These are phyloP conservation scores for Drosophila pegasa DNA, from an alignment of 2,888 invertebrate species.

Conservation along the genomic window DNA sequence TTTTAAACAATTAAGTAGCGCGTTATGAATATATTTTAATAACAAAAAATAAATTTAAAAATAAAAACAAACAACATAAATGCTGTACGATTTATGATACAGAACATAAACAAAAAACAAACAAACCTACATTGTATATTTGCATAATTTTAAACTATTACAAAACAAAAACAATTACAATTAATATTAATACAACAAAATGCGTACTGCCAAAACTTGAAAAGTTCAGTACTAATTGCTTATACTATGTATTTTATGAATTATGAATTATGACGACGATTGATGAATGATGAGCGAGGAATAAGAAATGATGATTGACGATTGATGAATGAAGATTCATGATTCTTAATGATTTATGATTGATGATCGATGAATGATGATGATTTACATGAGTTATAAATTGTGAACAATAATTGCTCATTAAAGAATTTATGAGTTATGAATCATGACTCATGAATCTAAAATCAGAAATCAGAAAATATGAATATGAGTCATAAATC, in stretches of 20 bases:
- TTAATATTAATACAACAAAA: constrained; percentile 28
- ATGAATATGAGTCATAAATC: neutral
- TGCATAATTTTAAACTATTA: constrained; percentile 60
- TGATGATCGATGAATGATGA: neutral
- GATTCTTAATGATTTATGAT: neutral
- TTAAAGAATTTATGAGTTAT: too few relatives aligned
- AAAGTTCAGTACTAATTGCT: constrained; percentile 82
- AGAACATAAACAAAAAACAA: constrained; percentile 26
- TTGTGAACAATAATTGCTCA: too few relatives aligned
- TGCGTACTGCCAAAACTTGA: constrained; percentile 83
- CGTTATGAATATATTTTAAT: constrained; percentile 79
- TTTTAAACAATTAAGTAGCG: constrained; percentile 80
- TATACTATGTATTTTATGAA: constrained; percentile 46
- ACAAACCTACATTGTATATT: constrained; percentile 56
- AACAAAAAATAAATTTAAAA: constrained; percentile 43
- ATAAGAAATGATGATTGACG: neutral
- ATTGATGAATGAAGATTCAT: neutral
- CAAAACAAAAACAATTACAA: constrained; percentile 15
- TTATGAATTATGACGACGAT: constrained; percentile 40
- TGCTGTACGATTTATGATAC: constrained; percentile 65
- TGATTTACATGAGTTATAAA: neutral
- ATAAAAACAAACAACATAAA: constrained; percentile 28
- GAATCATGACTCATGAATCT: neutral
- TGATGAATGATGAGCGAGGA: constrained; percentile 26
- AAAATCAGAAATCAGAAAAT: too few relatives aligned